Evolutionary conservation across 1,140 invertebrate genomes (phyloP), one percentile per base, ranked within the genome.

Genomic region (Brachionus calyciflorus): DNA sequence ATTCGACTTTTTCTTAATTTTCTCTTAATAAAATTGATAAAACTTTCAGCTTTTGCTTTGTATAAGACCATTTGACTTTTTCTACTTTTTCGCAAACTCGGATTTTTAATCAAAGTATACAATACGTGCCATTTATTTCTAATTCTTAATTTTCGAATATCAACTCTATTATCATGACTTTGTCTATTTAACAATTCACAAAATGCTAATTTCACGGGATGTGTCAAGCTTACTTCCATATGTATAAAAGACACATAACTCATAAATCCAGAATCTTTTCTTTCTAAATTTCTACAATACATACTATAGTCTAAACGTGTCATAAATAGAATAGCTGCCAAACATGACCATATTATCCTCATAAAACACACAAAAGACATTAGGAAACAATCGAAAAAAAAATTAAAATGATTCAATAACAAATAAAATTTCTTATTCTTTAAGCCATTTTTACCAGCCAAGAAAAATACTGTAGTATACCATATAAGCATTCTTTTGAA

Each of bases 361-460:
- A 65, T n/a, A 48, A 60, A 10, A 21, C 76, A 77, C 3, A 44
- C 24, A 63, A 77, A 46, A 12, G 30, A 26, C 26, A 28, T 51
- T 6, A 77, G 37, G 65, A 77, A 77, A 53, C 76, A 77, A 41
- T 77, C 44, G 14, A 77, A 63, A 51, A 77, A 77, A 48, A 77
- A 77, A 17, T 63, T 46, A 10, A 77, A 33, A 68, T 77, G 40
- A 33, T 60, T 63, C 7, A 46, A 24, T 17, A 77, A 21, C 40
- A 77, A 65, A 51, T 46, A 63, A 14, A 28, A 21, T 53, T 44
- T 60, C 17, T 28, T 28, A 40, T 77, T 77, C 41, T 17, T 63
- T 4, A 77, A 26, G 17, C 28, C 30, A 19, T 63, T 10, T 14
- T 44, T 19, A 24, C 40, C 9, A 6, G 46, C 21, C 7, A 77